Base-by-base conservation (phyloP, 2,888 invertebrate genomes). In the Erebia aethiops region DNA sequence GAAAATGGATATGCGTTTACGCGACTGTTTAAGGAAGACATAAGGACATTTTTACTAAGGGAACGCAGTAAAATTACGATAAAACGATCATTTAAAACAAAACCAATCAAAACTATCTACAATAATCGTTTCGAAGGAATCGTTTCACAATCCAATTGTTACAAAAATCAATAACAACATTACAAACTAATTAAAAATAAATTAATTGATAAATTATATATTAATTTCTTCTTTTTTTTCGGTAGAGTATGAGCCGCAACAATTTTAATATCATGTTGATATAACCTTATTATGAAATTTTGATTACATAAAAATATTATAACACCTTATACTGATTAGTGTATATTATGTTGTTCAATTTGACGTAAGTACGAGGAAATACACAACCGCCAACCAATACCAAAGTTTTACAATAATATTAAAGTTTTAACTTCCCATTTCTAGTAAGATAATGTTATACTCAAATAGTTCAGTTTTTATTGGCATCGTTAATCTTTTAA, bases 221-320 rank as follows among this genome's bases (percentile, higher is more conserved):
- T 57, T 56, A 35, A 35, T 35, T 21, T 58, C 56, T 58, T 67
- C 3, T 58, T 16, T 67, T 16, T 67, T 79, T 43, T 8, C 79
- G 82, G 83, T 85, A 85, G 82, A 84, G 83, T 81, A 82, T 86
- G 85, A 89, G 89, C 88, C 87, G 87, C 86, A 91, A 91, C 90
- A 88, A 90, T 89, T 90, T 90, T 89, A 91, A 90, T 91, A 91
- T 92, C 91, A 89, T 87, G 82, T 84, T 77, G 87, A 90, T 89
- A 90, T 89, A 90, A 87, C 87, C 77, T 84, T 83, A n/a, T 58
- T 81, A 77, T 77, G 79, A 74, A 82, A 84, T 76, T 76, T 77
- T 76, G 75, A 76, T 84, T 80, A 80, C 84, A 82, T 82, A 83
- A 84, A 84, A 82, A 80, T 82, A 77, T 76, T 14, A 62, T 9